A percentile compares a stretch with the other conserved stretches of the same genome.
Evolutionary conservation across 2,888 invertebrate genomes (phyloP).

Genomic region (Drosophila recens): DNA sequence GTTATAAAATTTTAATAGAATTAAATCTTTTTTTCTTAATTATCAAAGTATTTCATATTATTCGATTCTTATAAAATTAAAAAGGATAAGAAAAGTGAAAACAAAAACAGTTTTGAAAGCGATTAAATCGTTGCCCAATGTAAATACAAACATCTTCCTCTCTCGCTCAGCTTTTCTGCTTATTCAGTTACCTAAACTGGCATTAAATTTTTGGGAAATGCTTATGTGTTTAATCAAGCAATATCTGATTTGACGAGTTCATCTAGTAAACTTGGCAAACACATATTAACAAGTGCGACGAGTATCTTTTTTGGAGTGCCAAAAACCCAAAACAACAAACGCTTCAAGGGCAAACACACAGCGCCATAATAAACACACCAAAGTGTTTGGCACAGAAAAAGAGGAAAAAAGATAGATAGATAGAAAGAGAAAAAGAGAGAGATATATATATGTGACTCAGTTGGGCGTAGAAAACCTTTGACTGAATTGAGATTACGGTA

Average conservation of each 20-base stretch:
- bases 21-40: no score
- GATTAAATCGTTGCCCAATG: background rate
- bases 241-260: conserved; percentile 52
- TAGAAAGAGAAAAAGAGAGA: background rate
- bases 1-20: no score
- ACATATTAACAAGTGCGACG: conserved; percentile 19
- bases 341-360: conserved; percentile 38
- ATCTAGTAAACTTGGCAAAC: conserved; percentile 26
- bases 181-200: background rate
- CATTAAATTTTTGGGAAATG: conserved; percentile 5
- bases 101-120: background rate
- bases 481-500: conserved; percentile 79
- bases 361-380: conserved; percentile 71
- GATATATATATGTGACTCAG: conserved; percentile 37
- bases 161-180: background rate
- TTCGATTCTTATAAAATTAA: no score
- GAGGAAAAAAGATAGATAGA: background rate
- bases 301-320: conserved; percentile 12
- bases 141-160: background rate
- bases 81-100: background rate
- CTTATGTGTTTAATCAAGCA: conserved; percentile 47
- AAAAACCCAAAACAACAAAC: conserved; percentile 7
- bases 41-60: no score
- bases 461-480: conserved; percentile 72
- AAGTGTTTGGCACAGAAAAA: conserved; percentile 57